These are phyloP conservation scores for Amyelois transitella DNA, from an alignment of 1,140 invertebrate genomes.

Conservation along the genomic window DNA sequence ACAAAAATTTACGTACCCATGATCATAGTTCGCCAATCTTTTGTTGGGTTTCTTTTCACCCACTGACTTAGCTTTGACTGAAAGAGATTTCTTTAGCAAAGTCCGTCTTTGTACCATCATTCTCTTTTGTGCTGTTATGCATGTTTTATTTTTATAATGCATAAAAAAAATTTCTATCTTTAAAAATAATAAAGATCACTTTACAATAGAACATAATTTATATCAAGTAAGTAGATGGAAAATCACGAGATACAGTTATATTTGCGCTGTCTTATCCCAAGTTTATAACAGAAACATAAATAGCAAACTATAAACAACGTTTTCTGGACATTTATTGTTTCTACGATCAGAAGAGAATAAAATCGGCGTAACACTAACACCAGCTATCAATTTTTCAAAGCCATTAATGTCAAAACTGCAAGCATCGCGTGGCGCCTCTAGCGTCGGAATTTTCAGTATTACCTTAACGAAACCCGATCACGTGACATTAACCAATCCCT, in stretches of 20 bases:
- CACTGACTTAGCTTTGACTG: too few relatives aligned
- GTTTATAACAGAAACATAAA: background rate
- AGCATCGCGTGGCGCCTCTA: background rate
- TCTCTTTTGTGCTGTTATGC: too few relatives aligned
- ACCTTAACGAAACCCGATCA: background rate
- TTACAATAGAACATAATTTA: too few relatives aligned
- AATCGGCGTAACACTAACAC: conserved; percentile 28
- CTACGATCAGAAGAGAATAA: conserved; percentile 24
- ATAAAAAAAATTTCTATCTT: too few relatives aligned
- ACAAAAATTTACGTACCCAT: too few relatives aligned
- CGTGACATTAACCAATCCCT: background rate
- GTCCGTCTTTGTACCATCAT: too few relatives aligned
- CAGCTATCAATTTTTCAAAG: conserved; percentile 40
- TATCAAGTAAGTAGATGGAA: background rate
- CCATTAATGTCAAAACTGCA: conserved; percentile 40
- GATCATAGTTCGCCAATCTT: too few relatives aligned
- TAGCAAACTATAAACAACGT: background rate
- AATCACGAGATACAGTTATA: background rate
- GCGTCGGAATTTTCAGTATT: background rate
- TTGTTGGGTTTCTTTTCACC: too few relatives aligned
- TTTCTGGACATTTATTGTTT: background rate
- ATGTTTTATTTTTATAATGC: too few relatives aligned
- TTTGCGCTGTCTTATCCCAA: background rate
- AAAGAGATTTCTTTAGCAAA: too few relatives aligned
- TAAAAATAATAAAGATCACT: too few relatives aligned